Evolutionary conservation across 2,113 vertebrate species (phyloP).

Genomic region (Cryptomyrus ogoouensis): DNA sequence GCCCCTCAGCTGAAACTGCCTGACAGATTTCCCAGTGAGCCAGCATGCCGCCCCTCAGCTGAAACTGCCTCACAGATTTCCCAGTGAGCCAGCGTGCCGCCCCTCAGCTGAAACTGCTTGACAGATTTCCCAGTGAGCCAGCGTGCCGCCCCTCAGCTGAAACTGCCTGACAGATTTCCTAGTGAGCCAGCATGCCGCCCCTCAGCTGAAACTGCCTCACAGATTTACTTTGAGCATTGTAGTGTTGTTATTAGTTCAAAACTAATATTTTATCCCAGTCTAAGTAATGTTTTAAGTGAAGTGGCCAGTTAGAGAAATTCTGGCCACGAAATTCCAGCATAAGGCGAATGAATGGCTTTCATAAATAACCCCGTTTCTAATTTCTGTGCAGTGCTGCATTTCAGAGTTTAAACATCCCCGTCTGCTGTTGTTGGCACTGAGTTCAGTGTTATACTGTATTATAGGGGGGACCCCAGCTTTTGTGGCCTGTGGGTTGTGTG

Average conservation of each 20-base stretch:
- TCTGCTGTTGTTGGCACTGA: conserved; percentile 32
- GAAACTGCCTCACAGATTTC: neutral
- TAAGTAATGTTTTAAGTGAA: neutral
- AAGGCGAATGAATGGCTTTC: conserved; percentile 31
- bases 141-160: no score
- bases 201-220: no score
- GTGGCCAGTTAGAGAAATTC: neutral
- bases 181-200: no score
- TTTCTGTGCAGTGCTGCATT: conserved; percentile 45
- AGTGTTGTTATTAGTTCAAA: neutral
- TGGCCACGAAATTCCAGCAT: conserved; percentile 14
- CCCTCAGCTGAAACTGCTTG: no score
- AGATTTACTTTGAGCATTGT: neutral
- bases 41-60: no score
- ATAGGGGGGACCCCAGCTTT: conserved; percentile 39
- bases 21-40: no score
- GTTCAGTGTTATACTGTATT: conserved; percentile 33
- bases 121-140: no score
- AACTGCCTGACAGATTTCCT: no score
- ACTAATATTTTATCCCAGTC: neutral
- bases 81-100: neutral
- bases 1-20: neutral
- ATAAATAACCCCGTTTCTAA: neutral
- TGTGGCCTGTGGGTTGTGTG: conserved; percentile 49
- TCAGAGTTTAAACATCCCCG: conserved; percentile 49